Evolutionary conservation across 2,888 invertebrate species (phyloP).

Genomic region (Oscheius myriophilus): DNA sequence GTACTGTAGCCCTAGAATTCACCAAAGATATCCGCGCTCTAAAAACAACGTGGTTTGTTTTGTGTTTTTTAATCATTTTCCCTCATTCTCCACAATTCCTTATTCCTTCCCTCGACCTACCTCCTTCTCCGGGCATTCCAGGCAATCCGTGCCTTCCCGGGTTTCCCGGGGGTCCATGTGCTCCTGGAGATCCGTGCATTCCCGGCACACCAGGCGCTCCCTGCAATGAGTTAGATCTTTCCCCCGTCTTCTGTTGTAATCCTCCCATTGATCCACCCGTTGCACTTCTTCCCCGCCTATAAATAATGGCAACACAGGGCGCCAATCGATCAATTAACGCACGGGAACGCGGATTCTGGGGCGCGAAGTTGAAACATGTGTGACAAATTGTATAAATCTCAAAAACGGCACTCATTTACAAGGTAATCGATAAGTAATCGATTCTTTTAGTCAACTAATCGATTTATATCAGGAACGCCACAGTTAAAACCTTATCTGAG

Average conservation of each 20-base stretch:
- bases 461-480: no score
- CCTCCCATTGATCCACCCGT: background rate
- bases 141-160: slow-evolving; percentile 63
- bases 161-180: slow-evolving; percentile 64
- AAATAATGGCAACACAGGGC: background rate
- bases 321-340: background rate
- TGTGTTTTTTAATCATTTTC: no score
- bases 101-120: background rate
- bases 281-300: background rate
- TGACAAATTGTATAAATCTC: no score
- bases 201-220: slow-evolving; percentile 46
- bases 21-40: no score
- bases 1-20: no score
- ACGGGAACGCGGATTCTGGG: background rate
- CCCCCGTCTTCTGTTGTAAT: slow-evolving; percentile 27
- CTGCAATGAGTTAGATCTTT: slow-evolving; percentile 13
- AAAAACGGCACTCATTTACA: no score
- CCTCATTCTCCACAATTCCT: no score
- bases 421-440: no score
- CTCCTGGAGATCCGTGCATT: slow-evolving; percentile 66
- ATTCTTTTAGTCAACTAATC: no score
- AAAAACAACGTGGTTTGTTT: no score
- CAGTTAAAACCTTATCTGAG: no score
- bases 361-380: background rate
- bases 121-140: slow-evolving; percentile 33